Percentiles rank a stretch among this genome's conserved stretches.
phyloP scores from a whole-genome alignment of 2,797 vertebrate species.

The Syndactyla subalaris region DNA sequence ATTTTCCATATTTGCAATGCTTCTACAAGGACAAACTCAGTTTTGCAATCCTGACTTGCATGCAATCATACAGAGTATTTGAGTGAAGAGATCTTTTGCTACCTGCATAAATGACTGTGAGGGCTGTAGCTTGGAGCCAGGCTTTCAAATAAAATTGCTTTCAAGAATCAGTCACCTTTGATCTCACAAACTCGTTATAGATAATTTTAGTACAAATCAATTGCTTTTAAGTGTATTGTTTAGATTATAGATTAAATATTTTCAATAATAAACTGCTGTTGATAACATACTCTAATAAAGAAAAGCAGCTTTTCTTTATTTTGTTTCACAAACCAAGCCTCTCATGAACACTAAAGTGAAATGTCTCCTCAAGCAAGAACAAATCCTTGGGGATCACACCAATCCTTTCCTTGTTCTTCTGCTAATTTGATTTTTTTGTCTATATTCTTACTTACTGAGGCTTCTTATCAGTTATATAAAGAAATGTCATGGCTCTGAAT shows the following conservation, averaged over 20 bases:
- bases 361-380: not conserved
- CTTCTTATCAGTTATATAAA: not conserved
- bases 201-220: not conserved
- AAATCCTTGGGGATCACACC: not conserved
- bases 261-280: not conserved
- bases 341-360: not conserved
- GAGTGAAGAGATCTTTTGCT: not conserved
- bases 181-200: not conserved
- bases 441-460: not conserved
- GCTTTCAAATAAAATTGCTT: not conserved
- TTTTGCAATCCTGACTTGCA: slow-evolving; percentile 24
- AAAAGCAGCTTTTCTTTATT: not conserved
- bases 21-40: not conserved
- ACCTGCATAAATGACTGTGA: not conserved
- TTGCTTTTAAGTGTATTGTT: not conserved
- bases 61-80: not conserved
- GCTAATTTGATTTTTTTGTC: not conserved
- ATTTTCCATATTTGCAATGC: slow-evolving; percentile 19
- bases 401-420: not conserved
- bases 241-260: not conserved
- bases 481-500: not conserved
- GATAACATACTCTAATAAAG: not conserved
- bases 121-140: not conserved
- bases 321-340: not conserved
- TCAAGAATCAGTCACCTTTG: not conserved